phyloP scores from a whole-genome alignment of 2,797 vertebrate species.

The Nothura maculosa region DNA sequence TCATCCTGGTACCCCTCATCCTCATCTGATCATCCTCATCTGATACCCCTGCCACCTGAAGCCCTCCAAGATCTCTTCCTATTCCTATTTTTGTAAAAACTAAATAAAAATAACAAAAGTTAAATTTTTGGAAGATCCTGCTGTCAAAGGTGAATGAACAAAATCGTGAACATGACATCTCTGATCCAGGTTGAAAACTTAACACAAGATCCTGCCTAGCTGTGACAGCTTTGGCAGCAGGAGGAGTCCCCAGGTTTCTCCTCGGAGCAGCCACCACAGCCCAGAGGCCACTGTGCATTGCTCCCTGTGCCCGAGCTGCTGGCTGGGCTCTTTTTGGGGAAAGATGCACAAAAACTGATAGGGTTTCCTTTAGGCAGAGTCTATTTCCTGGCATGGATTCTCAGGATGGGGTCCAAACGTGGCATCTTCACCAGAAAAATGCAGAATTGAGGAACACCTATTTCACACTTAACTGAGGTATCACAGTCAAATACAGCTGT shows the following conservation, averaged over 20 bases:
- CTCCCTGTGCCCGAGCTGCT: neutral
- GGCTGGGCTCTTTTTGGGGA: neutral
- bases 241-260: neutral
- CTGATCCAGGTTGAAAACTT: neutral
- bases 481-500: neutral
- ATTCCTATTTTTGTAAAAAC: neutral
- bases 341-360: neutral
- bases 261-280: no score
- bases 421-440: neutral
- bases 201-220: neutral
- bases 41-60: neutral
- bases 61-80: neutral
- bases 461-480: neutral
- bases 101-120: neutral
- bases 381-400: neutral
- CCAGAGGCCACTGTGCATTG: neutral
- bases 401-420: rapidly evolving
- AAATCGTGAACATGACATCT: neutral
- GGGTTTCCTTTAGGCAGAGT: neutral
- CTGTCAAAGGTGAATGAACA: neutral
- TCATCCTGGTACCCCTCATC: no score
- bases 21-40: no score
- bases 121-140: rapidly evolving
- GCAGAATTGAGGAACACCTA: neutral
- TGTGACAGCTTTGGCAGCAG: neutral